phyloP scores from a whole-genome alignment of 2,797 vertebrate genomes.

The Channa striata region DNA sequence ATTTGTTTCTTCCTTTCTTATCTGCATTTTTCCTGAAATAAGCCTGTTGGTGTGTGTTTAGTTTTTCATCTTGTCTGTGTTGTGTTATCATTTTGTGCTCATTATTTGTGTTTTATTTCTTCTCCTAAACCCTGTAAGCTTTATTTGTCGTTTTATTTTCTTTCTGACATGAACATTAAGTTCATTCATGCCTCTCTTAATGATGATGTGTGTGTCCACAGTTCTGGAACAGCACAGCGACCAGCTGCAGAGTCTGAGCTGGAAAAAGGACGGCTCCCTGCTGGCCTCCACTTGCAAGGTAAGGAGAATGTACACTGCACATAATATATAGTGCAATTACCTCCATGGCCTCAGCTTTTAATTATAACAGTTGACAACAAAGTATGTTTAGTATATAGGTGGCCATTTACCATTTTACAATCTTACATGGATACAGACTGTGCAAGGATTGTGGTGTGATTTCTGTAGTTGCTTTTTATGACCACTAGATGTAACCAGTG shows the following conservation, averaged over 20 bases:
- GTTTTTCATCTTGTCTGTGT: slow-evolving; percentile 27
- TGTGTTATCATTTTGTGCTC: slow-evolving; percentile 33
- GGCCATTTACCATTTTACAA: no score
- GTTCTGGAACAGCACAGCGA: slow-evolving; percentile 89
- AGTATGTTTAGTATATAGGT: no score
- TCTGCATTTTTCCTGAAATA: slow-evolving; percentile 27
- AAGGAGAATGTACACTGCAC: slow-evolving; percentile 29
- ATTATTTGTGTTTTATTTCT: neutral
- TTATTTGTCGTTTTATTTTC: neutral
- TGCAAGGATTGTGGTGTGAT: no score
- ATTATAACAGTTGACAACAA: neutral
- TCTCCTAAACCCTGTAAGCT: neutral
- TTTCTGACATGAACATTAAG: slow-evolving; percentile 1
- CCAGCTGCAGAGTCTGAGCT: slow-evolving; percentile 90
- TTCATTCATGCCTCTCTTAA: slow-evolving; percentile 19
- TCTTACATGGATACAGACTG: no score
- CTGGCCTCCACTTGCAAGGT: slow-evolving; percentile 93
- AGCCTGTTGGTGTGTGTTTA: slow-evolving; percentile 23
- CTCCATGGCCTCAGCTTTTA: neutral
- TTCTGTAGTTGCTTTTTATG: slow-evolving; percentile 38
- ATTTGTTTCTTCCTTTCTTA: slow-evolving; percentile 42
- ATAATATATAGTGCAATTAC: neutral
- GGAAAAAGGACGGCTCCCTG: slow-evolving; percentile 91
- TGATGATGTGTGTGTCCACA: slow-evolving; percentile 66
- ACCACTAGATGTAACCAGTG: slow-evolving; percentile 75